A percentile compares a stretch with the other conserved stretches of the same genome.
Evolutionary conservation across 2,797 vertebrate species (phyloP).

Genomic region (Chelon auratus): DNA sequence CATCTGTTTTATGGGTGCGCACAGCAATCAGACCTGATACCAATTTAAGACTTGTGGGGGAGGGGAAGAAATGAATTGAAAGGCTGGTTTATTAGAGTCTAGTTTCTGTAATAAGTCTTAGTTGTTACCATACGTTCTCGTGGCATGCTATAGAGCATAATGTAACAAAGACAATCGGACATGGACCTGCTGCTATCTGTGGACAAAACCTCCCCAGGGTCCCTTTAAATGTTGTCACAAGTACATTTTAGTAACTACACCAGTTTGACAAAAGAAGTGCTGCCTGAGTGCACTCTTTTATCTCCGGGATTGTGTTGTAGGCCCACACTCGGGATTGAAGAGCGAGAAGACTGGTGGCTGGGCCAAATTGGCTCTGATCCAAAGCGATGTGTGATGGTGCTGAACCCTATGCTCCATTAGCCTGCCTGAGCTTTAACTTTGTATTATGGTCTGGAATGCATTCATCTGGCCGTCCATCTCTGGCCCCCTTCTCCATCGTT

Average conservation of each 20-base stretch:
- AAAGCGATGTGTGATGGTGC: conserved; percentile 60
- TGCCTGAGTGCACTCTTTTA: conserved; percentile 4
- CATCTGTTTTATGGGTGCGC: too few relatives aligned
- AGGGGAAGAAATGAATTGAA: neutral
- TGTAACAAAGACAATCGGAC: too few relatives aligned
- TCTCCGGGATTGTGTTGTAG: neutral
- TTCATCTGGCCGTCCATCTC: conserved; percentile 66
- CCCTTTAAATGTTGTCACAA: neutral
- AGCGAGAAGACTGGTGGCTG: conserved; percentile 4
- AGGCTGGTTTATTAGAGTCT: neutral
- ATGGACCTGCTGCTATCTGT: neutral
- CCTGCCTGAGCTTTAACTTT: conserved; percentile 41
- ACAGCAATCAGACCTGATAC: too few relatives aligned
- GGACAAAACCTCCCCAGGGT: neutral
- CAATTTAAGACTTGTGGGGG: too few relatives aligned
- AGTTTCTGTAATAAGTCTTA: neutral
- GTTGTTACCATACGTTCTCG: neutral
- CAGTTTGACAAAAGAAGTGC: neutral
- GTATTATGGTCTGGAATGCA: conserved; percentile 60
- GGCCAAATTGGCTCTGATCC: conserved; percentile 36
- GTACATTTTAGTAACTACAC: neutral
- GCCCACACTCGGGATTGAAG: conserved; percentile 7
- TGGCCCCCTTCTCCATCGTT: conserved; percentile 34
- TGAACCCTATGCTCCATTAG: conserved; percentile 67
- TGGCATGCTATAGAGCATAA: neutral